These are phyloP conservation scores for Drosophila watanabei DNA, from an alignment of 1,140 invertebrate species.

Conservation along the genomic window DNA sequence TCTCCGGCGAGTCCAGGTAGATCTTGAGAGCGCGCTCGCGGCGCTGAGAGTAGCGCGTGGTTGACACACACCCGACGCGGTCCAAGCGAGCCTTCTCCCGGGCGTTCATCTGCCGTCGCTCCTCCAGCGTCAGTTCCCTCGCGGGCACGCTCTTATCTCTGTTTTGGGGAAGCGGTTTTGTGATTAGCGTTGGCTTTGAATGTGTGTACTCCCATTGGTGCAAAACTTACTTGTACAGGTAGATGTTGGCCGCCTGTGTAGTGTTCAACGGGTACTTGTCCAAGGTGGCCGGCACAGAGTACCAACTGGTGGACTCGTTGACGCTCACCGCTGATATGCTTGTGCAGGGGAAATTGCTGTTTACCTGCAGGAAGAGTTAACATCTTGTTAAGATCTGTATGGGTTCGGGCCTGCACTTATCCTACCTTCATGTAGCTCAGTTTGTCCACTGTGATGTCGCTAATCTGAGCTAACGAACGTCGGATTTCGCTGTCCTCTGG, in stretches of 20 bases:
- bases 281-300: constrained; percentile 58
- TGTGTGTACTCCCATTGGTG: too few species aligned
- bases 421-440: constrained; percentile 89
- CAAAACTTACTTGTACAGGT: constrained; percentile 78
- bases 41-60: constrained; percentile 86
- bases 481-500: constrained; percentile 85
- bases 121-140: constrained; percentile 88
- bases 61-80: constrained; percentile 79
- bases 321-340: constrained; percentile 78
- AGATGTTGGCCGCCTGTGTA: constrained; percentile 71
- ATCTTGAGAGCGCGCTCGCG: constrained; percentile 92
- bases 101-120: constrained; percentile 88
- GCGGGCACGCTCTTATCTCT: constrained; percentile 89
- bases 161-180: constrained; percentile 20
- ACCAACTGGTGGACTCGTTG: constrained; percentile 71
- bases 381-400: not conserved
- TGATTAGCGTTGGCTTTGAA: not conserved
- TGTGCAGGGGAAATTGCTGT: constrained; percentile 80
- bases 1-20: constrained; percentile 88
- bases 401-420: not conserved
- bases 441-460: constrained; percentile 88
- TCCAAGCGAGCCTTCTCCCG: constrained; percentile 87
- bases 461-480: constrained; percentile 87
- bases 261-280: constrained; percentile 74
- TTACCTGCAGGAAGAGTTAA: constrained; percentile 49